phyloP scores from a whole-genome alignment of 2,888 invertebrate species.

The Acrobasis consociella region DNA sequence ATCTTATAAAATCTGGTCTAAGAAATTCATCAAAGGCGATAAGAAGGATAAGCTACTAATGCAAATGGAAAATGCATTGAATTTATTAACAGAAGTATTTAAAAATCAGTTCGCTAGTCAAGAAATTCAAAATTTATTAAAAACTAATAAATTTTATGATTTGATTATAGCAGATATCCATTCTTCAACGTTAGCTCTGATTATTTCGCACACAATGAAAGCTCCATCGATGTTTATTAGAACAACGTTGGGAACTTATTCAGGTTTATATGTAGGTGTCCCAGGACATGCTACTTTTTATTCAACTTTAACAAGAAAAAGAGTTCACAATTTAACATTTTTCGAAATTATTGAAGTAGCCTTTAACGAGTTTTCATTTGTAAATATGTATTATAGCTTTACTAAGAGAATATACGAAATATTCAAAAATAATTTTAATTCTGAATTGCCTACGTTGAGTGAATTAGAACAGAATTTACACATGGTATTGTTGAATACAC shows the following conservation, averaged over 20 bases:
- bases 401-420: slow-evolving; percentile 27
- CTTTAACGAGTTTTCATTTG: slow-evolving; percentile 30
- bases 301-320: background rate
- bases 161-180: background rate
- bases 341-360: slow-evolving; percentile 15
- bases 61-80: background rate
- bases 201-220: background rate
- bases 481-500: slow-evolving; percentile 44
- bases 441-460: slow-evolving; percentile 35
- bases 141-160: background rate
- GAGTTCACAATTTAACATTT: background rate
- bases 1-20: background rate
- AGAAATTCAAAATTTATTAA: background rate
- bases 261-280: background rate
- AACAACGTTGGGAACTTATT: background rate
- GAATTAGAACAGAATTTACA: slow-evolving; percentile 43
- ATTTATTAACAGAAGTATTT: background rate
- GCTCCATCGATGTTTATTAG: background rate
- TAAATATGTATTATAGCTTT: slow-evolving; percentile 11
- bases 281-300: background rate
- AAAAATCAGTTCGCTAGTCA: background rate
- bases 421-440: slow-evolving; percentile 33
- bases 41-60: background rate
- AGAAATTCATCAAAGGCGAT: background rate
- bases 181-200: background rate